Evolutionary conservation across 2,888 invertebrate genomes (phyloP).

Genomic region (Metellina segmentata): DNA sequence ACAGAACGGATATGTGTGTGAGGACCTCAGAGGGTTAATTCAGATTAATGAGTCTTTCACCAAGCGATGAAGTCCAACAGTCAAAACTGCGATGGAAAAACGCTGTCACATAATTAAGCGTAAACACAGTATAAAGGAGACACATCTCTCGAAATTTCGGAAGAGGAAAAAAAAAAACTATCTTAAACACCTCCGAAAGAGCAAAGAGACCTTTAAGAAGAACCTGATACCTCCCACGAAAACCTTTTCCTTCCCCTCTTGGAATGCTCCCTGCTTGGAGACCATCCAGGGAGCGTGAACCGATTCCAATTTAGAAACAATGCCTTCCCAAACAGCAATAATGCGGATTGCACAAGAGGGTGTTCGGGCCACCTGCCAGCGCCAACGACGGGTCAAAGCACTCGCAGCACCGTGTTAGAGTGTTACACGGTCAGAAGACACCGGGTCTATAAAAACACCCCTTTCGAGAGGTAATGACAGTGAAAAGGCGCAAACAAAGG

Average conservation of each 20-base stretch:
- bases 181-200: not conserved
- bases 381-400: conserved; percentile 65
- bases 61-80: too few relatives aligned
- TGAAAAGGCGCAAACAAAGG: conserved; percentile 25
- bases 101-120: too few relatives aligned
- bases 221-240: conserved; percentile 68
- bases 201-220: conserved; percentile 23
- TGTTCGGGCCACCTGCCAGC: conserved; percentile 1
- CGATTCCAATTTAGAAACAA: conserved; percentile 68
- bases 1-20: too few relatives aligned
- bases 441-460: conserved; percentile 43
- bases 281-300: not conserved
- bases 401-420: conserved; percentile 20
- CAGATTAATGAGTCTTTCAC: too few relatives aligned
- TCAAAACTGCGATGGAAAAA: too few relatives aligned
- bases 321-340: conserved; percentile 52
- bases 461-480: conserved; percentile 38
- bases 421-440: conserved; percentile 72
- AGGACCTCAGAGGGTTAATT: too few relatives aligned
- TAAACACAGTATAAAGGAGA: too few relatives aligned
- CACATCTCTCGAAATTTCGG: too few relatives aligned
- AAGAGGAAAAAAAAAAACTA: too few relatives aligned
- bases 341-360: conserved; percentile 29
- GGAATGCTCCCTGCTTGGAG: conserved; percentile 63
- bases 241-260: conserved; percentile 26